These are phyloP conservation scores for Takifugu ocellatus DNA, from an alignment of 2,797 vertebrate species.

Conservation along the genomic window DNA sequence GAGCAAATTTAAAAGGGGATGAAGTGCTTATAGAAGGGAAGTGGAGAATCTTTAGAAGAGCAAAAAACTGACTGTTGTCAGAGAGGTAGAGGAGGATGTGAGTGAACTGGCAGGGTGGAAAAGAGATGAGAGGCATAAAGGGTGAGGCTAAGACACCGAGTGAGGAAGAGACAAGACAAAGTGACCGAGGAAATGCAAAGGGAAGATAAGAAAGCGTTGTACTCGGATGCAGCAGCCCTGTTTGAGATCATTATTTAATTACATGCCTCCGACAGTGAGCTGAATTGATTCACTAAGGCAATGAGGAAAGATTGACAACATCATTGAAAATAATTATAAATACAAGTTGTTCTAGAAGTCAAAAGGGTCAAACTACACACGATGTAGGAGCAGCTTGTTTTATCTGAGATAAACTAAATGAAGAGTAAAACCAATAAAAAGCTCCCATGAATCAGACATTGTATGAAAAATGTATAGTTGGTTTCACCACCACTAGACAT, in stretches of 20 bases:
- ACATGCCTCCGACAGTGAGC: slow-evolving; percentile 67
- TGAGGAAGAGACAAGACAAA: background rate
- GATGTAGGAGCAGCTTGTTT: slow-evolving; percentile 13
- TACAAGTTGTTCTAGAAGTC: too few relatives aligned
- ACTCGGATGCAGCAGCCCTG: slow-evolving; percentile 45
- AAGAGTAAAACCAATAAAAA: slow-evolving; percentile 34
- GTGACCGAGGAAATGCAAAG: background rate
- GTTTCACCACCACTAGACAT: too few relatives aligned
- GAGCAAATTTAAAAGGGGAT: slow-evolving; percentile 7
- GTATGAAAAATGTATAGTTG: too few relatives aligned
- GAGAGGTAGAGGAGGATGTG: background rate
- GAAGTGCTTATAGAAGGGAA: slow-evolving; percentile 2
- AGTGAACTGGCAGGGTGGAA: background rate
- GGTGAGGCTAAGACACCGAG: background rate
- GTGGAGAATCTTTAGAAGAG: slow-evolving; percentile 1
- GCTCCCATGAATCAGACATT: slow-evolving; percentile 23
- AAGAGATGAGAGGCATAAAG: background rate
- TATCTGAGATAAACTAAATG: too few relatives aligned
- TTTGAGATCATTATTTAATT: slow-evolving; percentile 66
- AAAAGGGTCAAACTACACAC: too few relatives aligned
- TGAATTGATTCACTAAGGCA: slow-evolving; percentile 36
- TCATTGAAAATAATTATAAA: too few relatives aligned
- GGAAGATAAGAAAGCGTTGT: slow-evolving; percentile 14
- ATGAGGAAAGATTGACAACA: too few relatives aligned
- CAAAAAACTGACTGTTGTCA: background rate